Conservation (phyloP, 2,113 vertebrate species). For the Hypomesus transpacificus region DNA sequence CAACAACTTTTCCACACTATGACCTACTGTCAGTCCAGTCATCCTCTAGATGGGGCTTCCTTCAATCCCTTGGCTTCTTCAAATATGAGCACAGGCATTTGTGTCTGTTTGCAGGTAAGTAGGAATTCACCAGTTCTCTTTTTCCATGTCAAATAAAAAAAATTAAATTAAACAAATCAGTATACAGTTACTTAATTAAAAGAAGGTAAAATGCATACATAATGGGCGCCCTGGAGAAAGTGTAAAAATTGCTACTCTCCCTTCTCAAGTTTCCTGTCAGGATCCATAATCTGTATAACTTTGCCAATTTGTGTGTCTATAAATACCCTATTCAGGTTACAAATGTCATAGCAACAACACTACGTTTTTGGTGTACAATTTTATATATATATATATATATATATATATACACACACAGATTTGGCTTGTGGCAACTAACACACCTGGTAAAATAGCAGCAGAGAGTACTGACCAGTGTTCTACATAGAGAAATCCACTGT, state of each 20-base stretch:
- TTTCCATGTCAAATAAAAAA: neutral
- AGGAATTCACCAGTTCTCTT: neutral
- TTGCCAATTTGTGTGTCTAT: too few relatives aligned
- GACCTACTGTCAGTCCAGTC: constrained; percentile 31
- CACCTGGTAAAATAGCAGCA: too few relatives aligned
- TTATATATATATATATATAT: neutral
- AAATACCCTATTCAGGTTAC: neutral
- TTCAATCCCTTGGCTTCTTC: constrained; percentile 9
- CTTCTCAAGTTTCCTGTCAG: too few relatives aligned
- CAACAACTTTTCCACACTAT: constrained; percentile 48
- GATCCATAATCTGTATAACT: too few relatives aligned
- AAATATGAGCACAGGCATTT: constrained; percentile 11
- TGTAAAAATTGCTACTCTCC: too few relatives aligned
- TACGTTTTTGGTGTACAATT: neutral
- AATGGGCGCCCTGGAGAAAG: too few relatives aligned
- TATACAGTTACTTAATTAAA: too few relatives aligned
- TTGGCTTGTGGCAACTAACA: constrained; percentile 1
- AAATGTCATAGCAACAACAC: neutral
- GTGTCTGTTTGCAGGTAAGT: neutral
- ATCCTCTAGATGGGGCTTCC: neutral
- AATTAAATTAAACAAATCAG: too few relatives aligned
- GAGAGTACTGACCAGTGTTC: too few relatives aligned
- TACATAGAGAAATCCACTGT: too few relatives aligned
- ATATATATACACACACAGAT: neutral
- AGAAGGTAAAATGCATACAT: too few relatives aligned